A percentile compares a stretch with the other conserved stretches of the same genome.
Conservation (phyloP, 2,888 invertebrate genomes). For the Argyresthia goedartella region DNA sequence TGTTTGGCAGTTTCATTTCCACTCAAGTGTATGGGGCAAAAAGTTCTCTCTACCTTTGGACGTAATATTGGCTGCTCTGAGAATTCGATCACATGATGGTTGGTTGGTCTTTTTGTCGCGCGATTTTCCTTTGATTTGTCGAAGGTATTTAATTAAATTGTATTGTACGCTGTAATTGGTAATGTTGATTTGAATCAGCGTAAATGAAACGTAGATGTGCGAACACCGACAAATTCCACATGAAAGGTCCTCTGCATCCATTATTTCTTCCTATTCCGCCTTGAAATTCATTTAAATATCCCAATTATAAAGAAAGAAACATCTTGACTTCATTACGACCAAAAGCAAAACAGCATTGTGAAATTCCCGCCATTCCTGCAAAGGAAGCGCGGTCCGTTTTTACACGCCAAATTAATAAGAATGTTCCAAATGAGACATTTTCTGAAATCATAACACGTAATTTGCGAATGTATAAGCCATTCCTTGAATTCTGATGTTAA, state of each 20-base stretch:
- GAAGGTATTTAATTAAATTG: no score
- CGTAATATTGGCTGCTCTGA: constrained; percentile 14
- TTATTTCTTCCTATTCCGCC: background rate
- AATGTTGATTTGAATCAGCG: no score
- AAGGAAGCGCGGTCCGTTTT: constrained; percentile 22
- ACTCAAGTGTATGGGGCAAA: constrained; percentile 30
- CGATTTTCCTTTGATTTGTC: background rate
- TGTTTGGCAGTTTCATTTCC: constrained; percentile 10
- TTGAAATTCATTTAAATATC: background rate
- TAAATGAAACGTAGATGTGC: no score
- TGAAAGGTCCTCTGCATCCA: background rate
- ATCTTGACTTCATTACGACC: no score
- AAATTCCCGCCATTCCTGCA: constrained; percentile 24
- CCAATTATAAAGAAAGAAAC: background rate
- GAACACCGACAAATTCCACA: background rate
- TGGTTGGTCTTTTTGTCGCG: background rate
- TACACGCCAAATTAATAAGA: constrained; percentile 21
- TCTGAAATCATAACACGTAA: constrained; percentile 29
- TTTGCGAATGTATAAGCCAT: constrained; percentile 12
- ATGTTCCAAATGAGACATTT: constrained; percentile 35
- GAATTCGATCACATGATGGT: constrained; percentile 1
- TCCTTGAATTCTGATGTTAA: constrained; percentile 18
- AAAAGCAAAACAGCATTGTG: constrained; percentile 5
- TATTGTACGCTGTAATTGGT: no score
- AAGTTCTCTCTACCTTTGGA: constrained; percentile 47